Base-by-base conservation (phyloP, 2,888 invertebrate genomes). In the Drosophila affinis region DNA sequence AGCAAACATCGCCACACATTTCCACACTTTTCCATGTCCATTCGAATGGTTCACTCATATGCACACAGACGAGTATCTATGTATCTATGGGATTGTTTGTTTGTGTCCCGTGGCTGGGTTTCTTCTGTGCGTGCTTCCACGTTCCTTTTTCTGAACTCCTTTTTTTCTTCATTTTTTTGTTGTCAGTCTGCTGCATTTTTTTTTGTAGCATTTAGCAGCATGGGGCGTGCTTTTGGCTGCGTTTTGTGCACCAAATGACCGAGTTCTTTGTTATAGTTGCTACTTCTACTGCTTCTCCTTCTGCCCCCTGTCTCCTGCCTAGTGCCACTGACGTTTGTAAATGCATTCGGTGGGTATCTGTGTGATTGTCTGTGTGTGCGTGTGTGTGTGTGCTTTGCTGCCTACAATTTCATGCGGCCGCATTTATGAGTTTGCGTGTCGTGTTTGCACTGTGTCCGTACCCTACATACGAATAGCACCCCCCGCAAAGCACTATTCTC, bases 191-290 rank as follows among this genome's bases (percentile, higher is more conserved):
- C 54, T 56, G 39, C 55, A 57, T 21, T 21, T 57, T 47, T 51
- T 72, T 76, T 49, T 62, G 47, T 47, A 60, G 64, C 76, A 83
- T 81, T 83, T 81, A 81, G 72, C 68, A 76, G 77, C 75, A 63
- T 68, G 74, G 76, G 58, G 79, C 71, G 75, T 72, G 65, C 64
- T 71, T 67, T 63, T 51, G 73, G 47, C 77, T 70, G 75, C 79
- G 74, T 73, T 81, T 72, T 76, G 82, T 48, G 70, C 55, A 73
- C 73, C 77, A 79, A 76, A 78, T 84, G 83, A 84, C 83, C 87
- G 84, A 79, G 87, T 79, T 83, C 72, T 76, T 70, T 74, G 72
- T 72, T 78, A 67, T 58, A 67, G 64, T 59, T 67, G 57, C 67
- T 51, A 54, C 53, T 55, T 45, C 21, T 39, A 3, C 14, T 59